Base-by-base conservation (phyloP, 2,888 invertebrate species). In the Drosophila acutilabella region DNA sequence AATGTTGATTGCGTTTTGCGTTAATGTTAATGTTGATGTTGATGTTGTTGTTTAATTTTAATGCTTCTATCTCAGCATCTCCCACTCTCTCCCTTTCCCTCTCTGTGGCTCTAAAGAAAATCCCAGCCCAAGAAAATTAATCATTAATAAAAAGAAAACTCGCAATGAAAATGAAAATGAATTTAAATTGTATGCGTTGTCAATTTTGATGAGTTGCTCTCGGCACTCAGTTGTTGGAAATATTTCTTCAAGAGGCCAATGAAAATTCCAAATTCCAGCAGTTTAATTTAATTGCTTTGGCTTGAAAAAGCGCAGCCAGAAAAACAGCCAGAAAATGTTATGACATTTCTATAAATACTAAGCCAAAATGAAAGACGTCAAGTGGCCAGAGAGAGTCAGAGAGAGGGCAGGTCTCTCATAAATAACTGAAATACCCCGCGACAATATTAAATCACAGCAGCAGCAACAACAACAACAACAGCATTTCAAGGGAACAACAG, bases 331-430 rank as follows among this genome's bases (percentile, higher is more conserved):
- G 51, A 64, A 82, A 77, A 82, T 81, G 65, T 78, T 84, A 81
- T 81, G 85, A 81, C 80, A 84, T 75, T 84, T 75, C 81, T 84
- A 81, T 81, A 80, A 80, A 84, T 81, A 75, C 30, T 44, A 38
- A 52, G 20, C 50, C 30, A 18, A 20, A 20, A 54, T 11, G 40
- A 38, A 66, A 70, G 75, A 36, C 13, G 75, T 75, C 74, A 75
- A 74, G 71, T 75, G 75, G 75, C 38, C 47, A 13, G 30, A 30
- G 5, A 23, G 5, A 23, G 23, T n/a, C n/a, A n/a, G n/a, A 23
- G 30, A 30, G 30, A 42, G 14, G 10, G 56, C 48, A 33, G 41
- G 26, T 45, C 58, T 50, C 64, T 62, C 76, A 78, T 76, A 76
- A 76, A 76, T 76, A 76, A 62, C 65, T 73, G 45, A 78, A 78